Evolutionary conservation across 2,113 vertebrate species (phyloP).

Genomic region (Jacana jacana): DNA sequence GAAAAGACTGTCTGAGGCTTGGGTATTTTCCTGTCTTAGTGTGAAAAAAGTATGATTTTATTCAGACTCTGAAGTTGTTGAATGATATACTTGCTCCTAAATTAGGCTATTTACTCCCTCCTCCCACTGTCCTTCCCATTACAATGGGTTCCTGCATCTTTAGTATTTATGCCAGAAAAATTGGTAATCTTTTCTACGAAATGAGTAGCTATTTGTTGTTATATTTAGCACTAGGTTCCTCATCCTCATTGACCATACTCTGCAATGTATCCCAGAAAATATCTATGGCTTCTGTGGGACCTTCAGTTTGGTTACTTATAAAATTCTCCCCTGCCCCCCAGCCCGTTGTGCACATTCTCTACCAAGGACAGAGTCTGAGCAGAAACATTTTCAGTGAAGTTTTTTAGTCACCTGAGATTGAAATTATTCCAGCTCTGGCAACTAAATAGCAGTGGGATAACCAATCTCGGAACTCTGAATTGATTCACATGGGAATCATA

Average conservation of each 20-base stretch:
- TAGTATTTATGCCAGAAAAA: no score
- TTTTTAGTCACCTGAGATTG: neutral
- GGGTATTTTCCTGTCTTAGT: no score
- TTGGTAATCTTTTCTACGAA: no score
- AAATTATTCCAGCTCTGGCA: neutral
- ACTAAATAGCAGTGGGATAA: neutral
- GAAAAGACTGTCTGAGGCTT: no score
- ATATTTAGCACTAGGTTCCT: no score
- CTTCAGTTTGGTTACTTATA: neutral
- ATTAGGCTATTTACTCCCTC: no score
- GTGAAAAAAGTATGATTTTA: no score
- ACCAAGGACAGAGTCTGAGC: neutral
- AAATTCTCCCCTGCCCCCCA: neutral
- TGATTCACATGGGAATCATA: neutral
- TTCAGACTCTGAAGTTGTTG: no score
- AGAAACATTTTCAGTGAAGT: neutral
- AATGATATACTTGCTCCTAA: no score
- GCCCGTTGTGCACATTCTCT: neutral
- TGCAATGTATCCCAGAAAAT: neutral
- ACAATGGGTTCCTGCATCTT: no score
- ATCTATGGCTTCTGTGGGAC: neutral
- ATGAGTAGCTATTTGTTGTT: no score
- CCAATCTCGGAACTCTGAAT: neutral
- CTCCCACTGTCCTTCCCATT: no score
- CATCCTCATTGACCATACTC: neutral